Percentiles rank a stretch among this genome's conserved stretches.
These are phyloP conservation scores for Anabacerthia variegaticeps DNA, from an alignment of 2,797 vertebrate genomes.

Conservation along the genomic window DNA sequence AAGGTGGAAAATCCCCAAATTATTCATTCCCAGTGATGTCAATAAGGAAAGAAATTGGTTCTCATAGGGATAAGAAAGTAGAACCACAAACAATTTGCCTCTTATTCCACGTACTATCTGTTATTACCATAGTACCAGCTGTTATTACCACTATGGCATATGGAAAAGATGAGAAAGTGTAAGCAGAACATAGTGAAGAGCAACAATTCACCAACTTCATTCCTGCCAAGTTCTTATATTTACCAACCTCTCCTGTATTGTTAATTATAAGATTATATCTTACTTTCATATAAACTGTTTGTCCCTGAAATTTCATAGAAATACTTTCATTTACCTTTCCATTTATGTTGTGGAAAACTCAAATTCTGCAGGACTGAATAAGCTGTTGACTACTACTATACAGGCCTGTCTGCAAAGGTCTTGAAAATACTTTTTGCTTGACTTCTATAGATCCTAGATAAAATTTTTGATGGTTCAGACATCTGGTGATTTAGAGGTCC, in stretches of 20 bases:
- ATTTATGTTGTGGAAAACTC: not conserved
- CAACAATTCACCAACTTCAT: not conserved
- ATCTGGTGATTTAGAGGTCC: not conserved
- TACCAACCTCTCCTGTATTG: not conserved
- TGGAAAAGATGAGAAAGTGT: not conserved
- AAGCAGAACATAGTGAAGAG: not conserved
- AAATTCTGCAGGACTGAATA: not conserved
- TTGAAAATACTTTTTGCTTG: not conserved
- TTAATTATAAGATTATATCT: not conserved
- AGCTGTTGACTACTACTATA: not conserved
- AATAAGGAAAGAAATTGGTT: not conserved
- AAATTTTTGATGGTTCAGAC: not conserved
- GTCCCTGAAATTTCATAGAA: not conserved
- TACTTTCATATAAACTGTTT: not conserved
- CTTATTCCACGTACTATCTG: not conserved
- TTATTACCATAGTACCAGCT: not conserved
- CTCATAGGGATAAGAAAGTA: not conserved
- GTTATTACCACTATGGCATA: not conserved
- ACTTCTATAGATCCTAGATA: not conserved
- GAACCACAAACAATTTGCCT: not conserved
- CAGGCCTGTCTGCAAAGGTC: not conserved
- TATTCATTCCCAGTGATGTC: not conserved
- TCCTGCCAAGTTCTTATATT: not conserved
- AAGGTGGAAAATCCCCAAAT: rapidly evolving
- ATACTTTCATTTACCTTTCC: not conserved